Conservation (phyloP, 2,113 vertebrate genomes). For the Macaca mulatta region DNA sequence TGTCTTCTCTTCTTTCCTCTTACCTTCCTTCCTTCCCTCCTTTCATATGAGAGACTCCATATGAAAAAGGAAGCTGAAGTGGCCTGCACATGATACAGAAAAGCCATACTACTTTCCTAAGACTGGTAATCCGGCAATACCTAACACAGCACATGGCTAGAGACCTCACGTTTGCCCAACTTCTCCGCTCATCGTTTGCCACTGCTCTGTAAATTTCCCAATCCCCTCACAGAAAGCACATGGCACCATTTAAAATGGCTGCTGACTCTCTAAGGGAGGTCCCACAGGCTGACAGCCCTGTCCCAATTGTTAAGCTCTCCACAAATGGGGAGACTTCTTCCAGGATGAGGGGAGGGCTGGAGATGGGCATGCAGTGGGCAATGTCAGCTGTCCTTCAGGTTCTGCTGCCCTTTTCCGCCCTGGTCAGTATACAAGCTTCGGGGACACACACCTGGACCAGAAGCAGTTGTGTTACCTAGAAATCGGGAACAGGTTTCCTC, state of each 20-base stretch:
- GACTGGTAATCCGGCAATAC: not conserved
- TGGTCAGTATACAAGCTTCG: accelerated
- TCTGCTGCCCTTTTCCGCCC: not conserved
- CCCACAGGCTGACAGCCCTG: not conserved
- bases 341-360: not conserved
- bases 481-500: not conserved
- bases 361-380: not conserved
- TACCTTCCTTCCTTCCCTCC: not conserved
- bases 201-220: not conserved
- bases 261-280: not conserved
- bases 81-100: not conserved
- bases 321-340: not conserved
- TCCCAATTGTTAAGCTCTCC: not conserved
- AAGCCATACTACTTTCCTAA: not conserved
- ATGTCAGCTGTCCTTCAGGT: not conserved
- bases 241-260: not conserved
- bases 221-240: not conserved
- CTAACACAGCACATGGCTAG: not conserved
- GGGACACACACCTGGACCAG: not conserved
- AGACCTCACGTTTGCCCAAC: not conserved
- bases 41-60: not conserved
- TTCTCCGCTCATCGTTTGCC: not conserved
- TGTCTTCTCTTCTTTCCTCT: not conserved
- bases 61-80: not conserved
- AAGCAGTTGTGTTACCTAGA: not conserved